Base-by-base conservation (phyloP, 1,140 invertebrate genomes). In the Diprion similis region DNA sequence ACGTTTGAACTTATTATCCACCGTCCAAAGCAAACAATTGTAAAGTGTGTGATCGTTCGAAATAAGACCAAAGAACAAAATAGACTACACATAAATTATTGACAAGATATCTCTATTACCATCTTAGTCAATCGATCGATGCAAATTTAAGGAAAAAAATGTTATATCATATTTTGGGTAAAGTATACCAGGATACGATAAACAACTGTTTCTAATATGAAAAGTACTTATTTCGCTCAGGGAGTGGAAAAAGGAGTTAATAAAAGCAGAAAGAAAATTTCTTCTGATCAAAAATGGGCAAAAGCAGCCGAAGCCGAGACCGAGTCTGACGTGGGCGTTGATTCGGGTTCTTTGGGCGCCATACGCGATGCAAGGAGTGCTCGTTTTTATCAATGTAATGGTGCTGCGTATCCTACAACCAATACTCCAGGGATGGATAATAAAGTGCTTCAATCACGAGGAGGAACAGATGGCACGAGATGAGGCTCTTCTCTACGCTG, bases 341-440 rank as follows among this genome's bases (percentile, higher is more conserved):
- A 19, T 86, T 1, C 88, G 81, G 51, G 84, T 87, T 13, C 91
- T 91, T 76, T 78, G 85, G 68, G 81, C 83, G 75, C 81, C 82
- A 1, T 90, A 87, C 68, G n/a, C 89, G 2, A 77, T 82, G 4
- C 82, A 86, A 17, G 87, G 88, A 1, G 24, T 88, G 0, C 79
- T 89, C 67, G 76, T 85, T 66, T 82, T 89, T 6, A 8, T 87
- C 0, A 81, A 83, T 77, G 79, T 82, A 19, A 64, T 82, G 1
- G 3, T 79, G 0, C 70, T 81, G 70, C 87, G 88, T 64, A 86
- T 89, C 4, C 65, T 81, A 0, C 83, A 86, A 9, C 91, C 91
- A 0, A 75, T 92, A 0, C 81, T 91, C 9, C 88, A 91, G 47
- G 88, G 89, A 0, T 80, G 82, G 75, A 81, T 93, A 2, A 87